Base-by-base conservation (phyloP, 2,113 vertebrate genomes). In the Clarias gariepinus region DNA sequence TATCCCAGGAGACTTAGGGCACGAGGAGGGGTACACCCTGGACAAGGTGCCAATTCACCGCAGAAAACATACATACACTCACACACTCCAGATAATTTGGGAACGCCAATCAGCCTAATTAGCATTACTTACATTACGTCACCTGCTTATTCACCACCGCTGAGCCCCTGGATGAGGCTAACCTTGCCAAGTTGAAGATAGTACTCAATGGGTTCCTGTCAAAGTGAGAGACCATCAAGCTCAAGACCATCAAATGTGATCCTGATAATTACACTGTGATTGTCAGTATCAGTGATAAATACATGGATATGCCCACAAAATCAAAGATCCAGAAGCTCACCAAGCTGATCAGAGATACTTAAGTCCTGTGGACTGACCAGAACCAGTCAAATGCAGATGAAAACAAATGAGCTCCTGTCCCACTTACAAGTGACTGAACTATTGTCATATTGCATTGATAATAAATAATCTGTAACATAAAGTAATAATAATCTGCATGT, bases 281-380 rank as follows among this genome's bases (percentile, higher is more conserved):
- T 55, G 97, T 99, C 94, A 97, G 97, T 12, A 96, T 99, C 21
- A 97, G 98, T 47, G 98, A 99, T 91, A 98, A 96, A 85, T 99
- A 97, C 0, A 96, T 96, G 63, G 98, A 99, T 90, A 99, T 99
- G 97, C 99, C 97, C 30, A 96, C 97, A 0, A 98, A 93, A 89
- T 95, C 96, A 76, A 99, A 99, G 96, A 96, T 99, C 92, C 96
- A 97, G 94, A 99, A 98, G 91, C 93, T 98, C 91, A 96, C 95
- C 89, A 95, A 94, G 90, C 93, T 97, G 11, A 97, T 99, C 93
- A 96, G 60, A 91, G 96, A 96, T 80, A 66, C 91, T 52, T 96
- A 94, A 94, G 92, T 95, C 92, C 91, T 82, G 85, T 94, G 95
- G 93, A 94, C 93, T 94, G 88, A 87, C 82, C 90, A 84, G 81